Base-by-base conservation (phyloP, 2,888 invertebrate genomes). In the Patella ulyssiponensis region DNA sequence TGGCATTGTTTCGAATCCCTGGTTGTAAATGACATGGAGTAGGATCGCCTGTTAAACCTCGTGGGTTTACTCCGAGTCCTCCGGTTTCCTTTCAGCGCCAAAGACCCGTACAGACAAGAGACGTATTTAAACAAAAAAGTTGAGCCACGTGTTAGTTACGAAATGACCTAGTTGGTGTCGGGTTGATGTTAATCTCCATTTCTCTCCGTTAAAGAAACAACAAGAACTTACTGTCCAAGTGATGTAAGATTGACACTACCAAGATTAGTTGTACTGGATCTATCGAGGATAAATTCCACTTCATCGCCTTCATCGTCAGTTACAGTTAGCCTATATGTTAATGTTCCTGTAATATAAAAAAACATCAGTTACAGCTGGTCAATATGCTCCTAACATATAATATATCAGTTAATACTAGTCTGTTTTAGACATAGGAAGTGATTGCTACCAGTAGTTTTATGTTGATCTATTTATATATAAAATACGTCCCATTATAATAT, bases 191-290 rank as follows among this genome's bases (percentile, higher is more conserved):
- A 33, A 44, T 44, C 44, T 44, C 44, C 44, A 44, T 44, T 44
- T 44, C 44, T 7, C 44, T 27, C 27, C 27, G 27, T 27, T 27
- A 27, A 27, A 27, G 27, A 64, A n/a, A 58, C 17, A n/a, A 58
- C 7, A 58, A n/a, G 1, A 58, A 58, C 58, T 64, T 64, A 64
- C 64, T 12, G 14, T 64, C 64, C 64, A 3, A 23, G 9, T 23
- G 20, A 20, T 64, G 64, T 64, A 15, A 64, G 64, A 23, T 64
- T 64, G 20, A 64, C 64, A 64, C 64, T 64, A 23, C 64, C 64
- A 9, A 64, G 23, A 12, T 20, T 23, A 23, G 64, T 11, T 64
- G 64, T 23, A 12, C 20, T 20, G 3, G 64, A 23, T 11, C 20
- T 23, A 64, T 12, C 64, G 11, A 64, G 23, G 20, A 23, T 23